These are phyloP conservation scores for Hyperoplus lanceolatus DNA, from an alignment of 2,797 vertebrate species.

Conservation along the genomic window DNA sequence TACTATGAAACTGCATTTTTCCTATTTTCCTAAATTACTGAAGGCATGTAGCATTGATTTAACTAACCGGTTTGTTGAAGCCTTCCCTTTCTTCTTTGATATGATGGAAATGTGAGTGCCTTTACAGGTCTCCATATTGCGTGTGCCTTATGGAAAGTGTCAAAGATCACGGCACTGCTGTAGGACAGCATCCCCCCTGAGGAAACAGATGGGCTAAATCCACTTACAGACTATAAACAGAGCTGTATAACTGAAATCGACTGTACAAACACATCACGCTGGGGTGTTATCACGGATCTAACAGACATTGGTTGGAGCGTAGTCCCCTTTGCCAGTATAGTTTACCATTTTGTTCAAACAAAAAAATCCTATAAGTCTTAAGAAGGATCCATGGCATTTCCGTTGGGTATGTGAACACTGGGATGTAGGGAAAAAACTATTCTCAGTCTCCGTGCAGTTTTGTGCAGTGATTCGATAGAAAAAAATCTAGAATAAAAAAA, in stretches of 20 bases:
- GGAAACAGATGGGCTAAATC: constrained; percentile 80
- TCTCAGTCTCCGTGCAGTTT: constrained; percentile 37
- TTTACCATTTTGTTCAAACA: too few relatives aligned
- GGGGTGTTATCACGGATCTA: constrained; percentile 45
- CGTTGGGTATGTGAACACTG: constrained; percentile 1
- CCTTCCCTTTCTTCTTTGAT: constrained; percentile 37
- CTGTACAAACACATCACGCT: constrained; percentile 27
- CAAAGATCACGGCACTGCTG: constrained; percentile 75
- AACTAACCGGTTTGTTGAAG: constrained; percentile 32
- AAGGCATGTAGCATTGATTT: constrained; percentile 44
- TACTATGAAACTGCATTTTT: constrained; percentile 35
- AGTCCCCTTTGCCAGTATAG: too few relatives aligned
- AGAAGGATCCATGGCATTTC: constrained; percentile 31
- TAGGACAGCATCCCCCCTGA: constrained; percentile 73
- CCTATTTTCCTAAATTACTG: constrained; percentile 21
- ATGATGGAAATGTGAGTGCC: constrained; percentile 43
- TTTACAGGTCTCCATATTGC: constrained; percentile 62
- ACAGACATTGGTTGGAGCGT: constrained; percentile 20
- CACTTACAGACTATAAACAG: constrained; percentile 74
- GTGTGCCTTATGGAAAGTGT: constrained; percentile 69
- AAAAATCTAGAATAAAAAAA: constrained; percentile 66
- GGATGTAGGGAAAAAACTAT: constrained; percentile 21
- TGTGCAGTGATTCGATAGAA: constrained; percentile 70
- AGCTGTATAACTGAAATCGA: constrained; percentile 62
- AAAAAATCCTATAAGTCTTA: background rate